Base-by-base conservation (phyloP, 2,797 vertebrate genomes). In the Enteromius viviparus region DNA sequence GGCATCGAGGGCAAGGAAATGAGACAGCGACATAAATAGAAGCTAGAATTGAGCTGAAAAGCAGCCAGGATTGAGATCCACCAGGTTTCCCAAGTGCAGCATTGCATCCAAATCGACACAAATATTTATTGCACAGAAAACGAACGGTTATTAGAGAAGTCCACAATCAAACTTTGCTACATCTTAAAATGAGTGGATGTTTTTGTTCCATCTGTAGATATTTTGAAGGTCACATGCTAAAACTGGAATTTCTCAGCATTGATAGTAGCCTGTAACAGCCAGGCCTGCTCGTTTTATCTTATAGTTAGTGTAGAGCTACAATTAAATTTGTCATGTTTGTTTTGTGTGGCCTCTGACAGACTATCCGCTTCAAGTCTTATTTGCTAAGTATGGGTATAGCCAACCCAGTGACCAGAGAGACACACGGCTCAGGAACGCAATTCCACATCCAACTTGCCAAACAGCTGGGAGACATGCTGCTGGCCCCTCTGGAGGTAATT, bases 311-410 rank as follows among this genome's bases (percentile, higher is more conserved):
- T 60, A 47, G 53, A 51, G 34, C 26, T 68, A 1, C 34, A 69
- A 55, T 40, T 66, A 58, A 34, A 49, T 62, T 32, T 65, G n/a
- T 77, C 26, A 65, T 83, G n/a, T 69, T 21, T 83, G 29, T 85
- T 74, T 76, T 78, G 60, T 83, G 64, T 87, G 87, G 34, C 87
- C 2, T 82, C 85, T 86, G 78, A 69, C 82, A 96, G 97, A 99
- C 98, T 1, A 96, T 99, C 85, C 95, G 96, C 51, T 99, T 99
- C 88, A 99, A 99, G 87, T 99, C 98, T 23, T 99, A 99, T 88
- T 94, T 99, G 15, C 91, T 99, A 88, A 99, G 98, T 90, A 99
- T 99, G 98, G 98, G 98, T 55, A 99, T 99, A 77, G 97, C 97
- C 82, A 95, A 99, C 89, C 98, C 98, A 23, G 98, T 99, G 29